A percentile compares a stretch with the other conserved stretches of the same genome.
phyloP scores from a whole-genome alignment of 2,797 vertebrate genomes.

The Cetoscarus ocellatus region DNA sequence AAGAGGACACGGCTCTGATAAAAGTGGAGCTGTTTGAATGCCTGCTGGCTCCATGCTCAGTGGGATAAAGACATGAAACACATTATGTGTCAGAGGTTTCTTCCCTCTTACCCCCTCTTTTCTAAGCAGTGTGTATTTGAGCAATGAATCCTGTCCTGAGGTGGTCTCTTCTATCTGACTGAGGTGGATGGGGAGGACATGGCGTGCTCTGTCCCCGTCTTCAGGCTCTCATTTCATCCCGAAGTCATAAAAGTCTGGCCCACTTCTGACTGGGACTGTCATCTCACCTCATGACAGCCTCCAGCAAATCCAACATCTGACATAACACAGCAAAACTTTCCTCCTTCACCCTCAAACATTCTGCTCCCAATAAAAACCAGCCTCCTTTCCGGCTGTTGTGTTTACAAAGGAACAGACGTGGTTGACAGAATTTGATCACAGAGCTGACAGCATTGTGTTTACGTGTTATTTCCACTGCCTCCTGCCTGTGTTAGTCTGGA shows the following conservation, averaged over 20 bases:
- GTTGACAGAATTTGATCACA: constrained; percentile 54
- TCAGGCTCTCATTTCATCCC: constrained; percentile 46
- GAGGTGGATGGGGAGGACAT: constrained; percentile 25
- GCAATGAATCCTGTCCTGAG: constrained; percentile 42
- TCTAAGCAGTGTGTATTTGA: constrained; percentile 31
- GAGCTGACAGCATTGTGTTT: constrained; percentile 43
- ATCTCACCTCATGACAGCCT: constrained; percentile 52
- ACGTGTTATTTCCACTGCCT: constrained; percentile 34
- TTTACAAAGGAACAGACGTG: constrained; percentile 43
- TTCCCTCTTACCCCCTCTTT: constrained; percentile 35
- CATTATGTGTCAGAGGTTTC: constrained; percentile 55
- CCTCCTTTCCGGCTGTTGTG: constrained; percentile 2
- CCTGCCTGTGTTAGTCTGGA: constrained; percentile 25
- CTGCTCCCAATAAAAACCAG: constrained; percentile 25
- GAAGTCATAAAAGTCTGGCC: constrained; percentile 69
- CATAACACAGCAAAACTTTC: constrained; percentile 46
- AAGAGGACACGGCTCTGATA: constrained; percentile 55
- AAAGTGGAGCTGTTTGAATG: constrained; percentile 46
- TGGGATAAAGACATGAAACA: constrained; percentile 58
- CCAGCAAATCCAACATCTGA: constrained; percentile 49
- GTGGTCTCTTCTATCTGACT: constrained; percentile 36
- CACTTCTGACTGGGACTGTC: constrained; percentile 60
- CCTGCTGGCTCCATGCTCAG: constrained; percentile 50
- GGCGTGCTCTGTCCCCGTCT: constrained; percentile 32
- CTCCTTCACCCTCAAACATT: constrained; percentile 1